Evolutionary conservation across 2,113 vertebrate species (phyloP).

Genomic region (Laticauda colubrina): DNA sequence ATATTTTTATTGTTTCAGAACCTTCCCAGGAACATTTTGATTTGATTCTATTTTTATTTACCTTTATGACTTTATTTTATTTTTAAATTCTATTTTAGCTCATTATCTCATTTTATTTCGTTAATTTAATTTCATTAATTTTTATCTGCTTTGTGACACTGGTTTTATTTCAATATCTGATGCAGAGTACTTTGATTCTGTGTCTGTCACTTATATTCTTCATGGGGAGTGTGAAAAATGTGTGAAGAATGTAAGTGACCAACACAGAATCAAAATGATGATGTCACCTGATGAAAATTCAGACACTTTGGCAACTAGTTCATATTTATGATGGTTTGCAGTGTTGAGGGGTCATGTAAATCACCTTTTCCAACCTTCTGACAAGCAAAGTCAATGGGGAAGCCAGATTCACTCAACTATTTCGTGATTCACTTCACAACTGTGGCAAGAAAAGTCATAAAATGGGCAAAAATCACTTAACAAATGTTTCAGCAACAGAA

Average conservation of each 20-base stretch:
- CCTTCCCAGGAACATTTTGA: neutral
- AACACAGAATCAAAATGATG: too few species aligned
- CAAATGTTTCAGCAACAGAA: neutral
- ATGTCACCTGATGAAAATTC: neutral
- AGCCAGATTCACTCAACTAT: neutral
- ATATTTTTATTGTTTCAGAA: neutral
- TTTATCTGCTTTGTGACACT: neutral
- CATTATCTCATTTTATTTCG: neutral
- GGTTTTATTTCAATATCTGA: neutral
- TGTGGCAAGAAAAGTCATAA: neutral
- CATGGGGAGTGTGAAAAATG: too few species aligned
- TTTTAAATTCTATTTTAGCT: neutral
- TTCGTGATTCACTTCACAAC: neutral
- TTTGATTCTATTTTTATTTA: neutral
- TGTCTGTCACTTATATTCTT: neutral
- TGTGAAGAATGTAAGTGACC: too few species aligned
- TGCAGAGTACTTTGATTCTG: neutral
- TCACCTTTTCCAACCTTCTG: neutral
- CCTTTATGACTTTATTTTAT: neutral
- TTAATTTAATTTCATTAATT: neutral
- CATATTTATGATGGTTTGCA: neutral
- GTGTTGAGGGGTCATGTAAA: neutral
- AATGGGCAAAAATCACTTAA: neutral
- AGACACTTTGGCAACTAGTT: neutral
- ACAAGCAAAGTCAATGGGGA: neutral